Percentiles rank a stretch among this genome's conserved stretches.
These are phyloP conservation scores for Drosophila murphyi DNA, from an alignment of 1,140 invertebrate genomes.

Conservation along the genomic window DNA sequence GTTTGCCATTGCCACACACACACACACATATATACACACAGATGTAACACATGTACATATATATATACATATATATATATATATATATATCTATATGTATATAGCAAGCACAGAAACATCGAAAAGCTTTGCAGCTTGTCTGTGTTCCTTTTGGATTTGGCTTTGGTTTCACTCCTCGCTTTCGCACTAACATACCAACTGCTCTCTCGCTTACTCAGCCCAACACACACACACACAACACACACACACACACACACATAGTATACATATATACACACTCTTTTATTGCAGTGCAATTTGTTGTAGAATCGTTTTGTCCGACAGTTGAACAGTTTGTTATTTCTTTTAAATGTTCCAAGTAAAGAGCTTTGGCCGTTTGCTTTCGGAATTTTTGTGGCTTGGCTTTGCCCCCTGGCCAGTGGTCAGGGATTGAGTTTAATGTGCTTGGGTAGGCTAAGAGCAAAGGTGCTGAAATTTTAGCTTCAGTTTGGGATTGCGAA, in stretches of 20 bases:
- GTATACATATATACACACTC: conserved; percentile 23
- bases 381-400: conserved; percentile 75
- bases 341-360: conserved; percentile 81
- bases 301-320: conserved; percentile 84
- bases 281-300: conserved; percentile 84
- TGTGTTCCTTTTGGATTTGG: conserved; percentile 46
- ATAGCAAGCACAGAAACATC: conserved; percentile 10
- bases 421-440: conserved; percentile 48
- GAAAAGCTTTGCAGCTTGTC: conserved; percentile 50
- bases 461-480: neutral
- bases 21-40: conserved; percentile 21
- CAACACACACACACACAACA: conserved; percentile 29
- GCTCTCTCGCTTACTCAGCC: conserved; percentile 23
- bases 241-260: neutral
- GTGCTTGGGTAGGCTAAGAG: neutral
- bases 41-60: neutral
- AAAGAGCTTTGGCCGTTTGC: conserved; percentile 65
- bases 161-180: conserved; percentile 32
- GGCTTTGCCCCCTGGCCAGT: conserved; percentile 45
- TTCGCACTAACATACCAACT: neutral
- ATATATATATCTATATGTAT: neutral
- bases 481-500: neutral
- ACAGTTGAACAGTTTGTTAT: conserved; percentile 83
- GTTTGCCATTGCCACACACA: conserved; percentile 25
- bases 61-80: conserved; percentile 25